Evolutionary conservation across 2,113 vertebrate species (phyloP), one percentile per base, ranked within the genome.

Genomic region (Podarcis muralis): DNA sequence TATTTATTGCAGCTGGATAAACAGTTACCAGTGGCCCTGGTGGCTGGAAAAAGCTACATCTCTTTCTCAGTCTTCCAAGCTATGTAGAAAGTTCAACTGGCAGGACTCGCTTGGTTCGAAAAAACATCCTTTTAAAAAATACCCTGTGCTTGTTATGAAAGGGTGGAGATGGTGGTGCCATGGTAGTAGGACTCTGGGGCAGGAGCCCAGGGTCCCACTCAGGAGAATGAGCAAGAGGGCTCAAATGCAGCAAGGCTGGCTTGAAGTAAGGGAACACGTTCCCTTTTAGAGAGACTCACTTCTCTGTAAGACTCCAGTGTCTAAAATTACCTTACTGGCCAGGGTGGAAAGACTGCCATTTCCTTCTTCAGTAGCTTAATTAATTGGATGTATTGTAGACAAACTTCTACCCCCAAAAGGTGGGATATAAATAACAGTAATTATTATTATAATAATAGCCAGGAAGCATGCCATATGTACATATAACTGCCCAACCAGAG

Each of bases 1-100:
- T 53, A 32, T 62, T 87, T 90, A 83, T 83, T 89, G 83, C 87
- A 92, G 91, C 76, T 91, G 88, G 68, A 91, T 83, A 89, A 93
- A 88, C 66, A 69, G 77, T 40, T 75, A 27, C 37, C 75, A 66
- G 82, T 53, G 23, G 88, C 4, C 62, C 76, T 16, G 15, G 62
- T 0, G 3, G 0, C 0, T 81, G 75, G 32, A 81, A 88, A 88
- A 90, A 6, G 30, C 0, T 20, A 0, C 13, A 5, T 77, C 86
- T 90, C 78, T 77, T 83, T 27, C 37, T 85, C 76, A 86, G 57
- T 35, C 35, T 48, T 78, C 0, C 0, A 91, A 59, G 76, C 69
- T 43, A 7, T 57, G 74, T 68, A 91, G 86, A 81, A 91, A 76
- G 30, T 83, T 27, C 77, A n/a, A 35, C 62, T 88, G 84, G 85